Base-by-base conservation (phyloP, 2,797 vertebrate species). In the Halcyon badia region DNA sequence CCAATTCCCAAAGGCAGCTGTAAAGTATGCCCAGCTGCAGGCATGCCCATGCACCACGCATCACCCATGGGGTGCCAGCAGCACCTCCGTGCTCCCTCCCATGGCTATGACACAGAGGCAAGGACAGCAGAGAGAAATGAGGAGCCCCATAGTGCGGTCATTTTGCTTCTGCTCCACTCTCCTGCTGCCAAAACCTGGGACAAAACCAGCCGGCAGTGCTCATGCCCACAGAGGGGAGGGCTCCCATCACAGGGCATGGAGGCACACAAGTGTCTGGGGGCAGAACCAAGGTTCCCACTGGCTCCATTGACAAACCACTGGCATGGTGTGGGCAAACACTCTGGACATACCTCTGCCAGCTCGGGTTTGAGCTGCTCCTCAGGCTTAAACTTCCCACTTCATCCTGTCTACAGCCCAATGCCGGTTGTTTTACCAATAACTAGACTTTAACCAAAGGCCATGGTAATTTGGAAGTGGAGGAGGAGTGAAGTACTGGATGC, bases 111-210 rank as follows among this genome's bases (percentile, higher is more conserved):
- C 25, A 79, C 20, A 37, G 31, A 35, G 9, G 11, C 5, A 18
- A 81, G 30, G 35, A 64, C 19, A 61, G 49, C 22, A 1, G 7
- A 25, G 22, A 56, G 39, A 78, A 82, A 1, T 15, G 26, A 42
- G 25, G 25, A 73, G 65, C 21, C 41, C 37, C 12, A 9, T 0
- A 0, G 13, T 14, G 19, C 1, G 1, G 22, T 49, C n/a, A 22
- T 16, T 62, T 54, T 15, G 14, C 28, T 57, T 62, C 35, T 8
- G 7, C 22, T 93, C 10, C 30, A n/a, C 14, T 22, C 26, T 81
- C 57, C 57, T 30, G 13, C 35, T 17, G 31, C 51, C 26, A 60
- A 68, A 90, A 56, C 39, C 19, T 10, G 22, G 41, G 44, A 66
- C 20, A 51, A 81, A 71, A 73, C 5, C 33, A 91, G 61, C n/a